These are phyloP conservation scores for Oryzias javanicus DNA, from an alignment of 2,113 vertebrate genomes.

Conservation along the genomic window DNA sequence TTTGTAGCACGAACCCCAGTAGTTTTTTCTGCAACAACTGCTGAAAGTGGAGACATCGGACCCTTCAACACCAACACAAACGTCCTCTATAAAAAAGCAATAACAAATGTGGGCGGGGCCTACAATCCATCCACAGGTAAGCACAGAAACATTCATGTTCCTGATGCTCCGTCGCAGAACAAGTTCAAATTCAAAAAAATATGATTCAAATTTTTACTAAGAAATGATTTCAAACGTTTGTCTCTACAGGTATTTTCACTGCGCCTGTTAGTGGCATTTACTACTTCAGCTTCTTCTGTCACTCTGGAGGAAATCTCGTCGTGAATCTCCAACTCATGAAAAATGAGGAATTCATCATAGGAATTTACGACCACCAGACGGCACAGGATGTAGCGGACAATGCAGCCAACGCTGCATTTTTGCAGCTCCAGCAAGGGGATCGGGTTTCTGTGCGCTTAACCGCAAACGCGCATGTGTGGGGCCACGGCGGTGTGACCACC, in stretches of 20 bases:
- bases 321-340: neutral
- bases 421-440: conserved; percentile 33
- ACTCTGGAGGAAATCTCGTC: neutral
- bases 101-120: conserved; percentile 2
- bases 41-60: neutral
- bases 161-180: too few species aligned
- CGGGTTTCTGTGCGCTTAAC: neutral
- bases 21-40: neutral
- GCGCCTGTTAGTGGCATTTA: conserved; percentile 26
- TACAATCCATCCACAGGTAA: conserved; percentile 11
- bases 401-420: conserved; percentile 23
- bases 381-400: neutral
- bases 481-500: neutral
- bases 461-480: conserved; percentile 6
- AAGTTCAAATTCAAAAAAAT: neutral
- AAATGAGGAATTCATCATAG: neutral
- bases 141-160: too few species aligned
- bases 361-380: neutral
- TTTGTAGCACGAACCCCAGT: neutral
- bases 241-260: conserved; percentile 31
- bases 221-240: neutral
- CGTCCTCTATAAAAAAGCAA: conserved; percentile 7
- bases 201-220: neutral
- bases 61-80: conserved; percentile 2
- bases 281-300: conserved; percentile 21